These are phyloP conservation scores for Arrhopalites spinosus DNA, from an alignment of 2,888 invertebrate genomes.

Conservation along the genomic window DNA sequence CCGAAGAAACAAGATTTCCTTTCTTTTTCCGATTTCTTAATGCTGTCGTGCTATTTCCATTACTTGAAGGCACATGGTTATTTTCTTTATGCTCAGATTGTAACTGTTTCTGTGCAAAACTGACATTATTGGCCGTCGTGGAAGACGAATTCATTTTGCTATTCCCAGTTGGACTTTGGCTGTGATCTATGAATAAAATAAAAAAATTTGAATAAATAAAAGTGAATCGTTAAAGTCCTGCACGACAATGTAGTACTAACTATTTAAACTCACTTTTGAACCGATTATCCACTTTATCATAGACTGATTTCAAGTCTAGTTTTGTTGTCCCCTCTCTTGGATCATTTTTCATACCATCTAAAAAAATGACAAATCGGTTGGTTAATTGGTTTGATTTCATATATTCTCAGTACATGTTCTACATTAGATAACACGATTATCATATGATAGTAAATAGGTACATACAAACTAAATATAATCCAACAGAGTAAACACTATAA, in stretches of 20 bases:
- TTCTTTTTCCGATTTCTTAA: slow-evolving; percentile 46
- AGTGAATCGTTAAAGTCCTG: too few relatives aligned
- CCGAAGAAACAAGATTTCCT: slow-evolving; percentile 20
- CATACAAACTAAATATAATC: background rate
- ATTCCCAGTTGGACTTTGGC: slow-evolving; percentile 26
- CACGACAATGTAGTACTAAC: too few relatives aligned
- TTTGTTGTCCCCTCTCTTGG: slow-evolving; percentile 48
- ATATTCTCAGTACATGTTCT: too few relatives aligned
- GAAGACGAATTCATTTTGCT: slow-evolving; percentile 13
- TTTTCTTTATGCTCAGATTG: slow-evolving; percentile 11
- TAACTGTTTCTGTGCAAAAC: slow-evolving; percentile 15
- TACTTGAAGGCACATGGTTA: slow-evolving; percentile 4
- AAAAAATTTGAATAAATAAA: too few relatives aligned
- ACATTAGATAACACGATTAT: background rate
- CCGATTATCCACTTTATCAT: slow-evolving; percentile 56
- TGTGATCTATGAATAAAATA: too few relatives aligned
- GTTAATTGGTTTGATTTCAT: too few relatives aligned
- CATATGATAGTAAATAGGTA: too few relatives aligned
- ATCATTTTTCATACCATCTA: slow-evolving; percentile 37
- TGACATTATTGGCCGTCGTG: slow-evolving; percentile 23
- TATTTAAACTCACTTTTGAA: too few relatives aligned
- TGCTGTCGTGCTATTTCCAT: slow-evolving; percentile 39
- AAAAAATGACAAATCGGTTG: background rate
- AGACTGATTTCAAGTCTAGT: slow-evolving; percentile 55
- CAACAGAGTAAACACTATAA: background rate